These are phyloP conservation scores for Salvelinus fontinalis DNA, from an alignment of 2,113 vertebrate genomes.

Conservation along the genomic window DNA sequence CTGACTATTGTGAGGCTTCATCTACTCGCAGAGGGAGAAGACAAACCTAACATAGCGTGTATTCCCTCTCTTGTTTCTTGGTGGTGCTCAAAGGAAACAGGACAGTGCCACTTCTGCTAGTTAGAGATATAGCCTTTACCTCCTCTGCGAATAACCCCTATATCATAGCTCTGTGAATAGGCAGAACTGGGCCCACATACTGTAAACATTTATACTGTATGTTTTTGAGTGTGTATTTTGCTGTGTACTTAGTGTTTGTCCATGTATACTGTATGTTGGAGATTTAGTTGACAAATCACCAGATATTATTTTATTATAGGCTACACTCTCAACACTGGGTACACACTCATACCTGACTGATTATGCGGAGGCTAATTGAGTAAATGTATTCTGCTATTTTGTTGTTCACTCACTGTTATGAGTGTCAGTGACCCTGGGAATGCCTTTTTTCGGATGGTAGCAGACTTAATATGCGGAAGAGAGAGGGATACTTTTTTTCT, in stretches of 20 bases:
- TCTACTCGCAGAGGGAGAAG: constrained; percentile 18
- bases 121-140: neutral
- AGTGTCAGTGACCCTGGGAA: neutral
- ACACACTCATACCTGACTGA: neutral
- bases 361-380: neutral
- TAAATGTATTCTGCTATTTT: neutral
- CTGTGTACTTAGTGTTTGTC: neutral
- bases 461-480: neutral
- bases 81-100: constrained; percentile 39
- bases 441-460: neutral
- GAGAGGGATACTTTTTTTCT: neutral
- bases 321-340: neutral
- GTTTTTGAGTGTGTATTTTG: neutral
- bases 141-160: neutral
- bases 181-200: neutral
- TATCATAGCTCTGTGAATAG: neutral
- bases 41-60: constrained; percentile 13
- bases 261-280: neutral
- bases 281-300: neutral
- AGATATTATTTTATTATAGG: neutral
- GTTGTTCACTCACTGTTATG: neutral
- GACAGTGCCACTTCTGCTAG: constrained; percentile 2
- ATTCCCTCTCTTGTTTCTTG: constrained; percentile 32
- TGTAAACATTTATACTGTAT: neutral
- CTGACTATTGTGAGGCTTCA: constrained; percentile 28